Evolutionary conservation across 2,113 vertebrate genomes (phyloP), one percentile per base, ranked within the genome.

Genomic region (Dascyllus trimaculatus): DNA sequence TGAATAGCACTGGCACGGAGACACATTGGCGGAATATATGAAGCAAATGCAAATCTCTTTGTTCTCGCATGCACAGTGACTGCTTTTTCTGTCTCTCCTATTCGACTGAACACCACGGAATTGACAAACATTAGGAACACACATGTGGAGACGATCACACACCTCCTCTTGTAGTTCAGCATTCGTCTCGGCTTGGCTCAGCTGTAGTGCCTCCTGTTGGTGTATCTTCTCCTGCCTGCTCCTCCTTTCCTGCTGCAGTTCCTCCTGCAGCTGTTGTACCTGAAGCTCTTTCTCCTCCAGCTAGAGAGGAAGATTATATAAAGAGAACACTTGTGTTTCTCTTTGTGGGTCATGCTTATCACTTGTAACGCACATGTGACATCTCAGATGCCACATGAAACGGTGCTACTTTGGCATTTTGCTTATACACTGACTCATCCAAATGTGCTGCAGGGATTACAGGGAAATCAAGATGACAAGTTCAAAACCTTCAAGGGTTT

Each of bases 101-200:
- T 54, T 43, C 7, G 68, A 5, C 57, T 18, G 26, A 68, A 64
- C 1, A 11, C 35, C 53, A 43, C 24, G 43, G 5, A 21, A n/a
- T 19, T 5, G 17, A 71, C 65, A 68, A 18, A 35, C 63, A 21
- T 48, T 8, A 38, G 40, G 14, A 43, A 17, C 38, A 69, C 24
- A 35, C 25, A 14, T 11, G 26, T 22, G 19, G 19, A 65, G 10
- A 26, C 19, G 46, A 46, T 49, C 69, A 52, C 63, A 21, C n/a
- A 49, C 52, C 96, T 97, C 95, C 53, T 96, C 88, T 64, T 94
- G 93, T 52, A 95, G 91, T 79, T 90, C 89, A 74, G 80, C 80
- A 65, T 95, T 91, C 2, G 82, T 94, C 87, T 93, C 90, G 49
- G 94, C 71, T 85, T 91, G 92, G 86, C 93, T 95, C 89, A 96